A percentile compares a stretch with the other conserved stretches of the same genome.
Evolutionary conservation across 1,140 invertebrate genomes (phyloP).

Genomic region (Geopemphigus sp.): DNA sequence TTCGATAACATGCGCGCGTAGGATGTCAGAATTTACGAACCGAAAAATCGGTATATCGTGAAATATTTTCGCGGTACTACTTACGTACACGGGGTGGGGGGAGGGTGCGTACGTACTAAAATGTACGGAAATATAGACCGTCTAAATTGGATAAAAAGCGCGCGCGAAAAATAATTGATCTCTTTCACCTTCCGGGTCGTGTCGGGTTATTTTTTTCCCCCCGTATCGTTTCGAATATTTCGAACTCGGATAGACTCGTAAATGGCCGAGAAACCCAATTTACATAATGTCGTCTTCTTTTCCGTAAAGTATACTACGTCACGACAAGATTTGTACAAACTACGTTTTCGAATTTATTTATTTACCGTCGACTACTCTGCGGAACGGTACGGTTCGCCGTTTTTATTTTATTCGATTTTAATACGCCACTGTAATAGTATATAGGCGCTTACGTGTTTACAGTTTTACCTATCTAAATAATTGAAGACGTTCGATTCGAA

Average conservation of each 20-base stretch:
- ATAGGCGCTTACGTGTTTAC: background rate
- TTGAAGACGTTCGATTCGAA: background rate
- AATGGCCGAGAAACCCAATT: slow-evolving; percentile 30
- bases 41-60: too few species aligned
- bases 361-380: background rate
- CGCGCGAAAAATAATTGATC: slow-evolving; percentile 17
- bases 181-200: slow-evolving; percentile 12
- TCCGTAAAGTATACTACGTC: slow-evolving; percentile 19
- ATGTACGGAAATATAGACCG: background rate
- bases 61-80: too few species aligned
- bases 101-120: too few species aligned
- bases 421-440: background rate
- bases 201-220: background rate
- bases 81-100: too few species aligned
- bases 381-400: slow-evolving; percentile 2
- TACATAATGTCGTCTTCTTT: slow-evolving; percentile 37
- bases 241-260: slow-evolving; percentile 7
- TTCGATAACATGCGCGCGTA: too few species aligned
- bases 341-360: slow-evolving; percentile 1
- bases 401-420: slow-evolving; percentile 16
- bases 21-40: too few species aligned
- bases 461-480: too few species aligned
- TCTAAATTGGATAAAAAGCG: slow-evolving; percentile 9
- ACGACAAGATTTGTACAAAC: slow-evolving; percentile 19
- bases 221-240: slow-evolving; percentile 14